These are phyloP conservation scores for Tetramorium bicarinatum DNA, from an alignment of 2,888 invertebrate genomes.

Conservation along the genomic window DNA sequence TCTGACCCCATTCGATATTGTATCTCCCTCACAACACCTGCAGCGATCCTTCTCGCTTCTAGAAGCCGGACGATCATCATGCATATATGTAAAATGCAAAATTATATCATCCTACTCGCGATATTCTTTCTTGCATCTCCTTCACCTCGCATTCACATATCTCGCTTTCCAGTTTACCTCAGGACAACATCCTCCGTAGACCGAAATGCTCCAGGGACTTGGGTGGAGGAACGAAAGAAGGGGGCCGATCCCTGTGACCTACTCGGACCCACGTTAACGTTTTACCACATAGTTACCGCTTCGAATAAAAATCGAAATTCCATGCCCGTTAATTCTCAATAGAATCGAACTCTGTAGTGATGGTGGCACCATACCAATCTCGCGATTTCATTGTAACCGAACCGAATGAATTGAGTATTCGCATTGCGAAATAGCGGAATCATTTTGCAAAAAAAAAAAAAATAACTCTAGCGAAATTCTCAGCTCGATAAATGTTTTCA, in stretches of 20 bases:
- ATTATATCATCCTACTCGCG: conserved; percentile 75
- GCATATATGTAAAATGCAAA: conserved; percentile 80
- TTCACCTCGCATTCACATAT: conserved; percentile 9
- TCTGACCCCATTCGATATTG: conserved; percentile 19
- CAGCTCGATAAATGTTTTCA: background rate
- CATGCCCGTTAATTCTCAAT: conserved; percentile 80
- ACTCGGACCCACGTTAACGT: conserved; percentile 78
- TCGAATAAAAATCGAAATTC: conserved; percentile 80
- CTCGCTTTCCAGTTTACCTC: conserved; percentile 48
- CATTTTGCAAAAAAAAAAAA: background rate
- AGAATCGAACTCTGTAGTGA: conserved; percentile 80
- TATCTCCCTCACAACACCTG: conserved; percentile 27
- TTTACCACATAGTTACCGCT: conserved; percentile 70
- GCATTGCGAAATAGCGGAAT: conserved; percentile 24
- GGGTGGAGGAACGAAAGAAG: conserved; percentile 48
- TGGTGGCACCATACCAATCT: conserved; percentile 69
- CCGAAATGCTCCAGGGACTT: conserved; percentile 67
- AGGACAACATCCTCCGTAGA: conserved; percentile 28
- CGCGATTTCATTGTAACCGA: conserved; percentile 82
- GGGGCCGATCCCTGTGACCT: conserved; percentile 74
- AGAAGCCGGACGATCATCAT: conserved; percentile 65
- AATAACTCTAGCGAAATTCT: conserved; percentile 19
- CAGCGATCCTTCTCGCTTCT: conserved; percentile 23
- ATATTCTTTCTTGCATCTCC: conserved; percentile 65
- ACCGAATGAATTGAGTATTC: conserved; percentile 7